Base-by-base conservation (phyloP, 2,797 vertebrate genomes). In the Graptemys geographica region DNA sequence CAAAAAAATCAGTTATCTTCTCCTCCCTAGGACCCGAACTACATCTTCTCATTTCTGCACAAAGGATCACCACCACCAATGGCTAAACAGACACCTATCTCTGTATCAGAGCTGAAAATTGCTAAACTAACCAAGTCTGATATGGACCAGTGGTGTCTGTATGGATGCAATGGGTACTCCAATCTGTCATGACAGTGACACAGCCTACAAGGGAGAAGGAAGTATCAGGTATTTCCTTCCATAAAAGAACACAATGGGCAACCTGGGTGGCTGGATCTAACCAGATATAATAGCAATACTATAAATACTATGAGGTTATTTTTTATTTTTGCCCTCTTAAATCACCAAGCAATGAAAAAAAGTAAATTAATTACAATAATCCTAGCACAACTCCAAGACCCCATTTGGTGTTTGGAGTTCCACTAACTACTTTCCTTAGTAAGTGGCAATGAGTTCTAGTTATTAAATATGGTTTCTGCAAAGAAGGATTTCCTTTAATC, bases 141-240 rank as follows among this genome's bases (percentile, higher is more conserved):
- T 79, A 84, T 52, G 93, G 87, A 91, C 83, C 59, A 94, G 87
- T 52, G 94, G 31, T 21, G 62, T 92, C 79, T n/a, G 62, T 16
- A n/a, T 65, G 62, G 15, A 65, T 65, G 33, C 15, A 65, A 65
- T 4, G 3, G 79, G 87, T 52, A 96, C 16, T 53, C 51, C 79
- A 79, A 0, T 87, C 81, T 91, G 81, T 82, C 86, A 88, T 82
- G 74, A 80, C 57, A 49, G 62, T 82, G 80, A 76, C 78, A 91
- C 7, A 88, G 86, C 8, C 78, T 11, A 53, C 47, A 84, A 59
- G 55, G 90, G 80, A 86, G 80, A 87, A 78, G 53, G 88, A 93
- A 95, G 92, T 80, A 89, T 55, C 90, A 95, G 72, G 93, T 92
- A 84, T 88, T 86, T 13, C 62, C 81, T 92, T 94, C 69, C 69